Evolutionary conservation across 92 coral and sea anemone genomes (phyloP).

Genomic region (Heliopora coerulea): DNA sequence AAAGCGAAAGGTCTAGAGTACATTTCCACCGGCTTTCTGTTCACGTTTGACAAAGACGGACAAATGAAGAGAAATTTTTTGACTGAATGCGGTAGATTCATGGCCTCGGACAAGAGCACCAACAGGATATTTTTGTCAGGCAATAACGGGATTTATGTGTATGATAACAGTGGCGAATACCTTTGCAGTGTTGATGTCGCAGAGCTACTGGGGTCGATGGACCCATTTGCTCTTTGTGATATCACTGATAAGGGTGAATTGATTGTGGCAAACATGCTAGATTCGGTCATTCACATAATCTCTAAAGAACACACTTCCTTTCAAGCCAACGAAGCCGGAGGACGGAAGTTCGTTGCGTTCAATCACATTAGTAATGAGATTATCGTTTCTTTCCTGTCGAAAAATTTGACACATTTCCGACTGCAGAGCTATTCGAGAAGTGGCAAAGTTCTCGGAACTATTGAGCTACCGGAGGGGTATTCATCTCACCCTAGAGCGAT

Average conservation of each 20-base stretch:
- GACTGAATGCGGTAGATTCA: conserved; percentile 24
- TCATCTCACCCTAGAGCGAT: conserved; percentile 26
- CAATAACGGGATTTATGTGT: neutral
- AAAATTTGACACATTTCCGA: conserved; percentile 1
- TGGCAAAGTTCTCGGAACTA: neutral
- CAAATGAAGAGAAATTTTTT: conserved; percentile 20
- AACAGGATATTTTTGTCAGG: neutral
- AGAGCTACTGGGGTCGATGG: neutral
- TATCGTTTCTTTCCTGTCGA: conserved; percentile 26
- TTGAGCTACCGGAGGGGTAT: neutral
- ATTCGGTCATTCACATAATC: neutral
- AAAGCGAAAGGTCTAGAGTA: conserved; percentile 8
- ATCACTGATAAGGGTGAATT: neutral
- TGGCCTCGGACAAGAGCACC: conserved; percentile 1
- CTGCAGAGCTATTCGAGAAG: neutral
- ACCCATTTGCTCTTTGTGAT: neutral
- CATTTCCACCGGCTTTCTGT: neutral
- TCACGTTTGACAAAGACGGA: conserved; percentile 44
- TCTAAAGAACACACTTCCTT: neutral
- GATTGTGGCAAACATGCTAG: neutral
- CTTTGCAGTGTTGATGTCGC: neutral
- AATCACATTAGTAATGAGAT: conserved; percentile 11
- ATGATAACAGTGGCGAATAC: conserved; percentile 16
- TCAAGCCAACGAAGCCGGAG: neutral
- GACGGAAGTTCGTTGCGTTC: conserved; percentile 22